phyloP scores from a whole-genome alignment of 2,888 invertebrate genomes.

The Ichneumoninae sp. region DNA sequence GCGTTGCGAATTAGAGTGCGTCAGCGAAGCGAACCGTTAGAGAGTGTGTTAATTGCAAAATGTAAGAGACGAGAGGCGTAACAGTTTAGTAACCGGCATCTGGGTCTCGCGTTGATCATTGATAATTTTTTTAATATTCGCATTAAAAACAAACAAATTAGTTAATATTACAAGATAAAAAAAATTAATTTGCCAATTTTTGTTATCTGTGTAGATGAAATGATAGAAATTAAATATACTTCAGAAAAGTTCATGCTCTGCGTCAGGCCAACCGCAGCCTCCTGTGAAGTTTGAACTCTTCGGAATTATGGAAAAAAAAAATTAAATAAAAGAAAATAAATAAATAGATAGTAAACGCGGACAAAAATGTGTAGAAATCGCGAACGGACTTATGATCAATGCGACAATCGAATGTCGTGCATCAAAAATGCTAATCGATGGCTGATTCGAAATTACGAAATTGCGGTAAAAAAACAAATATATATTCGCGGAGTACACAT shows the following conservation, averaged over 20 bases:
- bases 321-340: constrained; percentile 27
- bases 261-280: background rate
- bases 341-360: constrained; percentile 30
- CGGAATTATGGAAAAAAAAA: constrained; percentile 49
- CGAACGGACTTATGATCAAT: constrained; percentile 24
- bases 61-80: constrained; percentile 17
- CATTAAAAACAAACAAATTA: background rate
- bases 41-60: constrained; percentile 27
- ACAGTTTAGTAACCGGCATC: constrained; percentile 25
- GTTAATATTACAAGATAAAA: constrained; percentile 14
- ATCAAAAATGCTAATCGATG: constrained; percentile 49
- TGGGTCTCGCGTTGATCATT: constrained; percentile 34
- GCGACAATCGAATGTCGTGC: constrained; percentile 54
- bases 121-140: background rate
- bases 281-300: constrained; percentile 28
- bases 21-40: constrained; percentile 28
- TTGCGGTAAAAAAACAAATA: constrained; percentile 34
- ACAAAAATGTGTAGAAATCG: constrained; percentile 20
- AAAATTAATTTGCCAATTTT: constrained; percentile 27
- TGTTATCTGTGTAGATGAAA: background rate
- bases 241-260: constrained; percentile 12
- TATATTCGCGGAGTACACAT: constrained; percentile 53
- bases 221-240: constrained; percentile 21
- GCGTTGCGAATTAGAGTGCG: constrained; percentile 46
- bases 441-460: constrained; percentile 41